Conservation (phyloP, 1,140 invertebrate genomes). For the Aphaenogaster rudis region DNA sequence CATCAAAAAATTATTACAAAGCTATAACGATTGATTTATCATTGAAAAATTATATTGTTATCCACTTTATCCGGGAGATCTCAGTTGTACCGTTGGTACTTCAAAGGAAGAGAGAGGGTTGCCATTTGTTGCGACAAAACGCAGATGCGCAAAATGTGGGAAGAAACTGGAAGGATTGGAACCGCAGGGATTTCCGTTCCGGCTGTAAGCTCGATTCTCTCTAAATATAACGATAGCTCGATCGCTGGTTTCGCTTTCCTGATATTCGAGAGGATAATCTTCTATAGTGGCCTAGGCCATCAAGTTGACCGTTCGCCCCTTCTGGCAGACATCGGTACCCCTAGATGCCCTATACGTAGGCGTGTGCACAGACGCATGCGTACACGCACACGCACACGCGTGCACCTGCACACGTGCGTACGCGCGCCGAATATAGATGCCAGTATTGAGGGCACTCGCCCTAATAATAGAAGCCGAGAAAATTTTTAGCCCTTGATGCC, state of each 20-base stretch:
- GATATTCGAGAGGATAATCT: slow-evolving; percentile 9
- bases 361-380: slow-evolving; percentile 27
- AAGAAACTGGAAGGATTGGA: slow-evolving; percentile 1
- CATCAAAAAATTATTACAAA: not conserved
- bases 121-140: slow-evolving; percentile 15
- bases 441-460: slow-evolving; percentile 84
- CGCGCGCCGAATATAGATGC: slow-evolving; percentile 84
- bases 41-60: slow-evolving; percentile 5
- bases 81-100: not conserved
- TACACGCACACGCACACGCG: slow-evolving; percentile 55
- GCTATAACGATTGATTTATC: not conserved
- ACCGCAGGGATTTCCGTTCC: slow-evolving; percentile 51
- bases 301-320: slow-evolving; percentile 30
- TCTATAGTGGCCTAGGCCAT: slow-evolving; percentile 37
- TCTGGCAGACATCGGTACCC: slow-evolving; percentile 25
- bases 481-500: slow-evolving; percentile 86
- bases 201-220: slow-evolving; percentile 47
- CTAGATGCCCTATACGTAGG: slow-evolving; percentile 71
- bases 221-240: slow-evolving; percentile 63
- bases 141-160: not conserved
- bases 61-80: not conserved
- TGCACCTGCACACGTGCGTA: slow-evolving; percentile 72
- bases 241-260: slow-evolving; percentile 6
- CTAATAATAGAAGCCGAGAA: slow-evolving; percentile 85
- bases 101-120: not conserved